Percentiles rank a stretch among this genome's conserved stretches.
Evolutionary conservation across 2,888 invertebrate species (phyloP).

Genomic region (Nipponacmea schrenckii): DNA sequence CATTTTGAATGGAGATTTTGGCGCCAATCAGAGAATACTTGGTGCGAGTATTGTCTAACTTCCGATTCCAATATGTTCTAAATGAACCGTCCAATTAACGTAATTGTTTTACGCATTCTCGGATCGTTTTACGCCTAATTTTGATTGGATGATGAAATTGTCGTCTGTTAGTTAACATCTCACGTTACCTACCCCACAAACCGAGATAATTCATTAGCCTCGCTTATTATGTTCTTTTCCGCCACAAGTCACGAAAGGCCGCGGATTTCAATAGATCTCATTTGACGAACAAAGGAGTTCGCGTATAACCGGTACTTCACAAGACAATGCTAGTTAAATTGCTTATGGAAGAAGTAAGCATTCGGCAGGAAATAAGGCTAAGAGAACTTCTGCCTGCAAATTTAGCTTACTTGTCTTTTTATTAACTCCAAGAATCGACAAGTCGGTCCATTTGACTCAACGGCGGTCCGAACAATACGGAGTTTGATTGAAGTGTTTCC

Average conservation of each 20-base stretch:
- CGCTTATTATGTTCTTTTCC: slow-evolving; percentile 5
- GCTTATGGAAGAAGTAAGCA: background rate
- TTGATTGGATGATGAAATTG: background rate
- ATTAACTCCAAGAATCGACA: slow-evolving; percentile 16
- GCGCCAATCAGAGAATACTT: slow-evolving; percentile 5
- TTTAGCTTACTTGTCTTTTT: slow-evolving; percentile 18
- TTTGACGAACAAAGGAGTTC: background rate
- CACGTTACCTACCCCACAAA: background rate
- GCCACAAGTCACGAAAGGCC: slow-evolving; percentile 7
- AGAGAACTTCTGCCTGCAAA: slow-evolving; percentile 9
- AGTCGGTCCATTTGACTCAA: slow-evolving; percentile 7
- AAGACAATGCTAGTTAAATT: background rate
- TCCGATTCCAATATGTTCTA: background rate
- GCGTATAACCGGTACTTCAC: slow-evolving; percentile 6
- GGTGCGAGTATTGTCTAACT: slow-evolving; percentile 1
- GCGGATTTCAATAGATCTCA: background rate
- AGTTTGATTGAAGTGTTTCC: slow-evolving; percentile 12
- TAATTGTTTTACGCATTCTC: background rate
- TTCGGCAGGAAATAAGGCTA: slow-evolving; percentile 14
- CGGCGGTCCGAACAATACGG: background rate
- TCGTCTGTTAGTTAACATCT: slow-evolving; percentile 4
- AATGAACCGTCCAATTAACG: background rate
- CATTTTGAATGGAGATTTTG: background rate
- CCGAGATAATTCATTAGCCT: background rate
- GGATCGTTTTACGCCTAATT: background rate